Conservation (phyloP, 2,113 vertebrate species). For the Zosterops borbonicus region DNA sequence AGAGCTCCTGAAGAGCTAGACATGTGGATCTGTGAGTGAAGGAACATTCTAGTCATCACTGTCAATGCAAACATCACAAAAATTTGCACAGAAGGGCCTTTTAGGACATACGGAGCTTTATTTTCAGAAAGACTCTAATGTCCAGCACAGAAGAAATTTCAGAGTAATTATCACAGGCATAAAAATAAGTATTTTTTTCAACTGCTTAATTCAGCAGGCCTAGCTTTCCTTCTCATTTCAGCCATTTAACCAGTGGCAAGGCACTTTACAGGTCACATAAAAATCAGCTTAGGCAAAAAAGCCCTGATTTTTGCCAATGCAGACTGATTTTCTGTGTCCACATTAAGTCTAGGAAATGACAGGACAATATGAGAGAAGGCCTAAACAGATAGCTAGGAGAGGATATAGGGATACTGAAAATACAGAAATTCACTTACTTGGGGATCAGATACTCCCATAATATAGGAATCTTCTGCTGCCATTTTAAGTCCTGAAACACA, state of each 20-base stretch:
- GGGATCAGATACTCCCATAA: conserved; percentile 69
- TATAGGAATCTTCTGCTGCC: conserved; percentile 74
- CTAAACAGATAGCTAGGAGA: not conserved
- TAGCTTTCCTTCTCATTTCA: not conserved
- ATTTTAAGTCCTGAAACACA: conserved; percentile 72
- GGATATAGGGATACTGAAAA: not conserved
- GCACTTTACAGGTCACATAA: not conserved
- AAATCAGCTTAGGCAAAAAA: not conserved
- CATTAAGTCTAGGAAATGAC: not conserved
- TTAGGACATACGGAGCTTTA: not conserved
- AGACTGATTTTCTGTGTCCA: not conserved
- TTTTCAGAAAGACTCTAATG: not conserved
- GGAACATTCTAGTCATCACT: not conserved
- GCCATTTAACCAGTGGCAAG: not conserved
- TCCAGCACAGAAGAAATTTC: not conserved
- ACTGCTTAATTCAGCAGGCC: not conserved
- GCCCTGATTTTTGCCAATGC: not conserved
- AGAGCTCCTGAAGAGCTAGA: not conserved
- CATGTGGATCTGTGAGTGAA: not conserved
- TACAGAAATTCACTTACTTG: conserved; percentile 65
- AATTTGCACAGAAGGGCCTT: not conserved
- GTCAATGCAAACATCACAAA: not conserved
- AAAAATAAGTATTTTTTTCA: not conserved
- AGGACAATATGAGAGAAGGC: not conserved
- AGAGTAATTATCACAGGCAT: not conserved